Base-by-base conservation (phyloP, 1,140 invertebrate species). In the Latrodectus geometricus region DNA sequence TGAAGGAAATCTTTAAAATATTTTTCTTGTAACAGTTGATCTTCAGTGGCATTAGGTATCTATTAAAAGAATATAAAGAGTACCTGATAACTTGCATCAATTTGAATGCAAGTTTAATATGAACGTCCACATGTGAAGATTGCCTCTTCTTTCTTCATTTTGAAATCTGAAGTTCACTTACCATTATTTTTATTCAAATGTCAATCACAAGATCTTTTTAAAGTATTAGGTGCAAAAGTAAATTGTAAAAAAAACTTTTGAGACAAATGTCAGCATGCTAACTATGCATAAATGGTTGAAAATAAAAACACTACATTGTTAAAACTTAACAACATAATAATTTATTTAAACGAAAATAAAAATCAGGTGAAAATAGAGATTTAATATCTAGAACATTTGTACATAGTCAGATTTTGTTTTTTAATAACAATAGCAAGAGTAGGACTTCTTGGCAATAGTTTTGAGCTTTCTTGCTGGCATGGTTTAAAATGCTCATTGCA, bases 311-410 rank as follows among this genome's bases (percentile, higher is more conserved):
- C 65, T 68, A 9, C 8, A 50, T 66, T 14, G 52, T 75, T 84
- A 84, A 84, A 84, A 84, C 82, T 65, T 69, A 84, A 84, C 82
- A 84, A 75, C 54, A 84, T 76, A 76, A 68, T 76, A 76, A 76
- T 84, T 76, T 15, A 66, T 65, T 50, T 70, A 54, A 66, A 79
- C 66, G 50, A 65, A 76, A 69, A 75, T 68, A 79, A 79, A 79
- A 79, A 23, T 75, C 48, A 74, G 74, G 65, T 74, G 73, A 83
- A 15, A 84, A 76, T 76, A 76, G 82, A 76, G 75, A 84, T 61
- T 76, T 76, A 50, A 68, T 76, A 84, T 84, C 82, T 84, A 84
- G 20, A 76, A 68, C 48, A 75, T 17, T 61, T 77, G 68, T 76
- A 73, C 73, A 76, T 76, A 72, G 76, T 76, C 20, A 66, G n/a